Evolutionary conservation across 2,113 vertebrate genomes (phyloP).

Genomic region (Elachura formosa): DNA sequence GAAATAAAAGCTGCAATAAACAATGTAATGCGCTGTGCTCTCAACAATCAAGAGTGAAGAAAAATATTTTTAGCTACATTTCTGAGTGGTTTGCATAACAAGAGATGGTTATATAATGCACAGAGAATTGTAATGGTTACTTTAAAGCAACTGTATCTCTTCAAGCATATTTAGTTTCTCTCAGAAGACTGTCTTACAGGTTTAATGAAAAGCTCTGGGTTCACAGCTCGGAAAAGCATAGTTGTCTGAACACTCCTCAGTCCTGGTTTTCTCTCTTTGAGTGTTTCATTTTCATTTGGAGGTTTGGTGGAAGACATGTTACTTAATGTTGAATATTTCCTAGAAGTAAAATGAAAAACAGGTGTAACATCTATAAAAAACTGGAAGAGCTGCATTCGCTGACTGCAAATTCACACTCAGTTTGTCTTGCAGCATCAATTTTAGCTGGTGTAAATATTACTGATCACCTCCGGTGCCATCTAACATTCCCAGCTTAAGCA

Average conservation of each 20-base stretch:
- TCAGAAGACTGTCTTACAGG: slow-evolving; percentile 78
- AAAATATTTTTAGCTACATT: background rate
- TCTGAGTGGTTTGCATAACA: background rate
- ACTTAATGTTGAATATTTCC: background rate
- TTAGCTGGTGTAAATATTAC: background rate
- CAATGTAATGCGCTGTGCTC: background rate
- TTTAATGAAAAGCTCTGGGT: slow-evolving; percentile 96
- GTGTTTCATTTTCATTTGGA: slow-evolving; percentile 48
- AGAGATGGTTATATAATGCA: background rate
- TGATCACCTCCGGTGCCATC: rapidly evolving
- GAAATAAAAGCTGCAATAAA: background rate
- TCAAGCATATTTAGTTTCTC: background rate
- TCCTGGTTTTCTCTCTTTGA: slow-evolving; percentile 75
- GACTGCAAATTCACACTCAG: background rate
- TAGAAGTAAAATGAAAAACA: slow-evolving; percentile 14
- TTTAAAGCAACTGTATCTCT: background rate
- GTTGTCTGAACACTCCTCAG: slow-evolving; percentile 81
- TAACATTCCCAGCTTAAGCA: background rate
- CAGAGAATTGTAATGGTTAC: background rate
- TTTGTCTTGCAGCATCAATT: background rate
- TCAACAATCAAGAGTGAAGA: background rate
- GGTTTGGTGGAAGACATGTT: slow-evolving; percentile 78
- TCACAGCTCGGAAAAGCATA: slow-evolving; percentile 87
- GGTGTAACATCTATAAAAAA: background rate
- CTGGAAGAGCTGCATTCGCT: background rate